A percentile compares a stretch with the other conserved stretches of the same genome.
Evolutionary conservation across 64 coral and sea anemone genomes (phyloP).

Genomic region (Montipora foliosa): DNA sequence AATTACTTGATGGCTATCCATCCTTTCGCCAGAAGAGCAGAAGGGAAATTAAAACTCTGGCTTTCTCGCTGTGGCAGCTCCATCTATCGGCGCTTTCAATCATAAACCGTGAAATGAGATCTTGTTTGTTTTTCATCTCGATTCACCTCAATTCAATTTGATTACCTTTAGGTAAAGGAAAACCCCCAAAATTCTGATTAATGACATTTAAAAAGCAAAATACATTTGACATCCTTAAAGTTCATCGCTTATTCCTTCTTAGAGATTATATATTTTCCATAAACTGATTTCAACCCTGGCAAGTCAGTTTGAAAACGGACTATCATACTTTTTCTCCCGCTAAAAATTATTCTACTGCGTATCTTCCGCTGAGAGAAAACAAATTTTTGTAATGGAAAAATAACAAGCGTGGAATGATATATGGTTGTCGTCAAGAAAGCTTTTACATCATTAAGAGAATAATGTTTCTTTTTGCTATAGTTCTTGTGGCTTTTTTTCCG

Average conservation of each 20-base stretch:
- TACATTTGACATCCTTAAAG: background rate
- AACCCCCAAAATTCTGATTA: background rate
- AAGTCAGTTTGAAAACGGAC: too few species aligned
- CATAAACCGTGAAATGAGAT: conserved; percentile 29
- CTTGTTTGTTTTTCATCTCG: conserved; percentile 44
- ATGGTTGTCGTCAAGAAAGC: conserved; percentile 3
- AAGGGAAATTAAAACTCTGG: conserved; percentile 58
- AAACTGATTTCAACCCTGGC: too few species aligned
- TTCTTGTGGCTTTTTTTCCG: background rate
- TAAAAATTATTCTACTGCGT: background rate
- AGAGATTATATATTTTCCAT: too few species aligned
- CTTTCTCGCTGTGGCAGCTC: conserved; percentile 21
- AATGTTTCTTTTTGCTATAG: background rate
- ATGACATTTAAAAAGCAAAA: conserved; percentile 18
- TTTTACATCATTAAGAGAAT: conserved; percentile 31
- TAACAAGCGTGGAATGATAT: conserved; percentile 7
- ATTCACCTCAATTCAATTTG: conserved; percentile 19
- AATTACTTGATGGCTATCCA: conserved; percentile 51
- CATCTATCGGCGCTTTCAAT: conserved; percentile 50
- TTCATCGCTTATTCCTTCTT: background rate
- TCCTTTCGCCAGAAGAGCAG: conserved; percentile 9
- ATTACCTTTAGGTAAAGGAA: background rate
- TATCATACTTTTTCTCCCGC: too few species aligned
- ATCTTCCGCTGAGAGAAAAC: background rate
- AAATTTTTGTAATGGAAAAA: conserved; percentile 2